Conservation (phyloP, 1,140 invertebrate species). For the Aphelenchoides besseyi region DNA sequence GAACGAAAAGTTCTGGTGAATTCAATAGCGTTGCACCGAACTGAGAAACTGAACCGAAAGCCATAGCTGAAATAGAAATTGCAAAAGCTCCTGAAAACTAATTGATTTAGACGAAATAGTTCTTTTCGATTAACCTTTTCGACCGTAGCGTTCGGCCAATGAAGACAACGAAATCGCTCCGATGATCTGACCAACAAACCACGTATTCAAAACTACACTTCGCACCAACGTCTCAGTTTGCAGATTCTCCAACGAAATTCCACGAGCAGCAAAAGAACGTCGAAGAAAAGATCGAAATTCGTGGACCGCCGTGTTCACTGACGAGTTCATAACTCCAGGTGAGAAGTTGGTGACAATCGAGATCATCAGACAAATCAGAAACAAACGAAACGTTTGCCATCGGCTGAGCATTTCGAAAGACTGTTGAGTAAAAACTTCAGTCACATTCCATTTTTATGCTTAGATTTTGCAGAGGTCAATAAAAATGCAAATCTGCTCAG, state of each 20-base stretch:
- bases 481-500: too few relatives aligned
- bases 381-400: neutral
- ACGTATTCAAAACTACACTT: constrained; percentile 66
- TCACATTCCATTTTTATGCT: too few relatives aligned
- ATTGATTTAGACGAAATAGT: neutral
- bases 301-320: constrained; percentile 2
- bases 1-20: constrained; percentile 49
- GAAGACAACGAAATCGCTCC: constrained; percentile 50
- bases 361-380: neutral
- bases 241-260: constrained; percentile 77
- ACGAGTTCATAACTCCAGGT: neutral
- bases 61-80: constrained; percentile 50
- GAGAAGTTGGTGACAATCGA: neutral
- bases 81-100: constrained; percentile 51
- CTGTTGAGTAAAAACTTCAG: too few relatives aligned
- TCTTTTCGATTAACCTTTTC: constrained; percentile 39
- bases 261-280: constrained; percentile 64
- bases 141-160: constrained; percentile 51
- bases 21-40: constrained; percentile 43
- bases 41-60: constrained; percentile 47
- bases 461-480: too few relatives aligned
- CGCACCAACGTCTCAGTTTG: constrained; percentile 63
- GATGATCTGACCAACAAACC: constrained; percentile 61
- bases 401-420: neutral
- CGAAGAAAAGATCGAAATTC: neutral